Evolutionary conservation across 2,797 vertebrate genomes (phyloP), one percentile per base, ranked within the genome.

Genomic region (Diplodus puntazzo): DNA sequence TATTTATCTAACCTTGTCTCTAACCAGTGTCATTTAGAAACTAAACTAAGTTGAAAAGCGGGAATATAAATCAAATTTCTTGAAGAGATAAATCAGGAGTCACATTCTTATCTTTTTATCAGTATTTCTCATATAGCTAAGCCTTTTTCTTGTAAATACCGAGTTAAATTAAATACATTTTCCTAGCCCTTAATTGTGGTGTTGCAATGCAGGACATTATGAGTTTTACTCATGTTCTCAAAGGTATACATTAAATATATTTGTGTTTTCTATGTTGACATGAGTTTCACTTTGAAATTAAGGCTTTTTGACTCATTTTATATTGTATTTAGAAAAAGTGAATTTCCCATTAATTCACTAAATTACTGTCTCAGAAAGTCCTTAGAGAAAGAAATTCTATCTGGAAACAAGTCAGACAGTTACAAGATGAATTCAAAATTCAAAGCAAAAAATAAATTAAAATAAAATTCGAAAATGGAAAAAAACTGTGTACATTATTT

Each of bases 1-100:
- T 86, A 82, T 87, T 90, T 61, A 69, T 61, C 27, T 64, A 16
- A 11, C 46, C 16, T 1, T 4, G 20, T 39, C 34, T 39, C 8
- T 39, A 9, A 39, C 5, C 34, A 23, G 3, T 42, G 14, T 4
- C 0, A 57, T 70, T 80, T 67, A 10, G 52, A 17, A 45, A 13
- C 27, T 69, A 20, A 55, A 55, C 11, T 5, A 34, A 78, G 45
- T 5, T 49, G 5, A 61, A 73, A 49, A 1, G 49, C 55, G 34
- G 10, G 1, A 43, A 18, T 61, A 30, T 60, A 62, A 57, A 43
- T 27, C 4, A 10, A 10, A 39, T 34, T 54, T 60, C 20, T 50
- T 54, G n/a, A 60, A 63, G 14, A 73, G 48, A 60, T 67, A 27
- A 64, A 63, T 60, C 21, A 45, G 7, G 5, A 50, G 46, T 63